A percentile compares a stretch with the other conserved stretches of the same genome.
Conservation (phyloP, 1,140 invertebrate species). For the Carcinoscorpius rotundicauda region DNA sequence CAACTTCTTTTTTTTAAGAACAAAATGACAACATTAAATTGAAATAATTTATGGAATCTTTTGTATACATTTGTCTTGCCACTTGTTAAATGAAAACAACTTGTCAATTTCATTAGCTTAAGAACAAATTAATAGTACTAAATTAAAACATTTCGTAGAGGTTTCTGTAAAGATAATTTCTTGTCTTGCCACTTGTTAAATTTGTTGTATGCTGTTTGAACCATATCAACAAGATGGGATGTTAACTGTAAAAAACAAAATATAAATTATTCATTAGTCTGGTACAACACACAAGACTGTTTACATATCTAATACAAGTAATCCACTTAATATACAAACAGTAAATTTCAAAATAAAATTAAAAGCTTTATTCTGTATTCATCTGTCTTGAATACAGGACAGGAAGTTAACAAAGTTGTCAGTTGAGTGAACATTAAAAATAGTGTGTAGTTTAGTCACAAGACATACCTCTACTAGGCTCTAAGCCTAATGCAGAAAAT, state of each 20-base stretch:
- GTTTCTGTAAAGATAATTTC: too few species aligned
- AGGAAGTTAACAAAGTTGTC: not conserved
- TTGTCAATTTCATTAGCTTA: too few species aligned
- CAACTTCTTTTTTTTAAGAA: too few species aligned
- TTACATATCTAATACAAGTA: not conserved
- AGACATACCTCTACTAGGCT: too few species aligned
- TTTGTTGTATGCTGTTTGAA: slow-evolving; percentile 67
- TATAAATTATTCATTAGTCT: not conserved
- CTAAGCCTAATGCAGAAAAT: too few species aligned
- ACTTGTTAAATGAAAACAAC: too few species aligned
- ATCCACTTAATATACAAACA: not conserved
- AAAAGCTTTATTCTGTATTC: not conserved
- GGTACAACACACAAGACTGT: not conserved
- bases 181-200: slow-evolving; percentile 60
- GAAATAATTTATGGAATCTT: too few species aligned
- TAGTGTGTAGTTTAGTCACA: too few species aligned
- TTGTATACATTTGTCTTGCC: too few species aligned
- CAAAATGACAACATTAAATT: too few species aligned
- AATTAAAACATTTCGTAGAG: too few species aligned
- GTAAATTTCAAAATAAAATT: not conserved
- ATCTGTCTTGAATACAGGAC: not conserved
- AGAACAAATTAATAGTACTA: too few species aligned
- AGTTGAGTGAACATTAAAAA: not conserved
- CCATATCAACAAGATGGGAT: slow-evolving; percentile 70
- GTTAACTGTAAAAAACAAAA: slow-evolving; percentile 46